Evolutionary conservation across 2,797 vertebrate genomes (phyloP).

Genomic region (Emys orbicularis): DNA sequence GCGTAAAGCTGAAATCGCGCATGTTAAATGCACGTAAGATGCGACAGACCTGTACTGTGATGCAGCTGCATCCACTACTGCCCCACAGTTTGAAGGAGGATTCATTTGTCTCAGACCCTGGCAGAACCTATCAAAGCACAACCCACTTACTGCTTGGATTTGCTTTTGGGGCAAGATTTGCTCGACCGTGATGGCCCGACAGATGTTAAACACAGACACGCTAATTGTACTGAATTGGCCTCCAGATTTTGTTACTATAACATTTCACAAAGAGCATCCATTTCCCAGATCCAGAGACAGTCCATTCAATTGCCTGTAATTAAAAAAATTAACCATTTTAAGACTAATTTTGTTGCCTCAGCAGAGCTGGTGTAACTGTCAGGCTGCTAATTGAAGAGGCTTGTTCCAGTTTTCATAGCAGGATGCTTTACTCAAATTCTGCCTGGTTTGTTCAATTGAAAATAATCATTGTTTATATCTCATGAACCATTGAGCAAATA

Average conservation of each 20-base stretch:
- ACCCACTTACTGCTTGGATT: fast-evolving
- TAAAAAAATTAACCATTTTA: background rate
- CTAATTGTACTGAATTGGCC: background rate
- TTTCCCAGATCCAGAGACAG: background rate
- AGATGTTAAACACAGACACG: background rate
- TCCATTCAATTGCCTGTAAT: background rate
- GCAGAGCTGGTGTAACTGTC: background rate
- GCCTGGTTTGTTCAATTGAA: constrained; percentile 3
- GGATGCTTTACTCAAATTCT: background rate
- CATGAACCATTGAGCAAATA: constrained; percentile 31
- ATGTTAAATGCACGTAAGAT: no score
- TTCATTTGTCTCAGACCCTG: fast-evolving
- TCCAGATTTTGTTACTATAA: background rate
- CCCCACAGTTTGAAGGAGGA: background rate
- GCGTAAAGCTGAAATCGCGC: no score
- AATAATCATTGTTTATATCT: constrained; percentile 11
- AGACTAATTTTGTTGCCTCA: background rate
- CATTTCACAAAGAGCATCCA: background rate
- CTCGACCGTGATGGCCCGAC: background rate
- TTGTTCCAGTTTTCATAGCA: constrained; percentile 26
- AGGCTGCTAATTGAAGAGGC: constrained; percentile 22
- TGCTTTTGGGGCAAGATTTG: fast-evolving
- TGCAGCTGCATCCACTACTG: background rate
- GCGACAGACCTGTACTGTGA: no score
- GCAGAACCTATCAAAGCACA: fast-evolving